Percentiles rank a stretch among this genome's conserved stretches.
Evolutionary conservation across 2,797 vertebrate species (phyloP).

Genomic region (Chloroceryle inda): DNA sequence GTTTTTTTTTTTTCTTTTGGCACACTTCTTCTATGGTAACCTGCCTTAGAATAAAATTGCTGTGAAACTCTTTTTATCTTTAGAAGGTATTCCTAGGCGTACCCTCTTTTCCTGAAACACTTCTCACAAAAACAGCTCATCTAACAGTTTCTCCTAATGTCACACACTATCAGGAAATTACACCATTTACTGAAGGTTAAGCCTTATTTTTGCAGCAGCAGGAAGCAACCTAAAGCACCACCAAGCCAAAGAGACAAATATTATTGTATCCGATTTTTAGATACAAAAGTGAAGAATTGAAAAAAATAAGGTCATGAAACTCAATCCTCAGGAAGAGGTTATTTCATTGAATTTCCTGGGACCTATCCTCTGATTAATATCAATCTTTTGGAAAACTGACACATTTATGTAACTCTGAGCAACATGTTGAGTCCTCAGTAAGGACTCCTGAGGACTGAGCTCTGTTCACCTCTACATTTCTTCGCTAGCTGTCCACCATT

Average conservation of each 20-base stretch:
- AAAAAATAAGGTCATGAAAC: not conserved
- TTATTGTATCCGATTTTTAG: not conserved
- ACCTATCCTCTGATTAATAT: not conserved
- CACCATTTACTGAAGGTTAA: slow-evolving; percentile 1
- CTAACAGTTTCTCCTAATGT: not conserved
- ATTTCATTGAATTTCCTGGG: not conserved
- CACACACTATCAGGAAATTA: slow-evolving; percentile 14
- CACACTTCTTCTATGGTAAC: not conserved
- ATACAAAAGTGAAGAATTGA: not conserved
- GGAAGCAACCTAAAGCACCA: not conserved
- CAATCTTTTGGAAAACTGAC: not conserved
- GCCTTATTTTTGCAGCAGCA: not conserved
- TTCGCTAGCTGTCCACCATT: not conserved
- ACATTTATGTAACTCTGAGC: not conserved
- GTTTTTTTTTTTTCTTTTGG: not conserved
- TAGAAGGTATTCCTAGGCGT: not conserved
- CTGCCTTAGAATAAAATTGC: not conserved
- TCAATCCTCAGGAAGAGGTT: not conserved
- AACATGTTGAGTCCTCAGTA: not conserved
- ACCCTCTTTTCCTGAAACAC: not conserved
- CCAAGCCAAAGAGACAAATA: not conserved
- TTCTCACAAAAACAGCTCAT: not conserved
- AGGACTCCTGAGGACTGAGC: not conserved
- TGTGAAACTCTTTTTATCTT: not conserved
- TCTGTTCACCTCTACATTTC: not conserved